Percentiles rank a stretch among this genome's conserved stretches.
Evolutionary conservation across 2,113 vertebrate genomes (phyloP).

Genomic region (Stigmatopora nigra): DNA sequence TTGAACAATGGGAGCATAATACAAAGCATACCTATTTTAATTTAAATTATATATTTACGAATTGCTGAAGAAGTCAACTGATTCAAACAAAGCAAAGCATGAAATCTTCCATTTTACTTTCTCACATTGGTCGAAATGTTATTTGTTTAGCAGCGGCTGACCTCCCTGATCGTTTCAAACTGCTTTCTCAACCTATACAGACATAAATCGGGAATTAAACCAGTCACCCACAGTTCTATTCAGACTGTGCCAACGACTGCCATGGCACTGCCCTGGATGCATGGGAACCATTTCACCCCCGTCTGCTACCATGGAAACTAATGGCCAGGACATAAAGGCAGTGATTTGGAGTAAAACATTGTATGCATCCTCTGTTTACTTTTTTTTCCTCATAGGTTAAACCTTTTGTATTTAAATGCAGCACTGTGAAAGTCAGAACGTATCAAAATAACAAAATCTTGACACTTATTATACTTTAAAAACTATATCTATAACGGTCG

Average conservation of each 20-base stretch:
- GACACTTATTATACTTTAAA: background rate
- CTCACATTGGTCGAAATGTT: background rate
- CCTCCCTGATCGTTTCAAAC: background rate
- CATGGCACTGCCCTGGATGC: conserved; percentile 46
- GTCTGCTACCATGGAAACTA: conserved; percentile 56
- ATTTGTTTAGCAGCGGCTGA: background rate
- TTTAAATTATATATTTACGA: background rate
- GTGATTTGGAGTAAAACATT: conserved; percentile 30
- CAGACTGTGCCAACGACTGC: conserved; percentile 42
- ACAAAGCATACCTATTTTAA: too few relatives aligned
- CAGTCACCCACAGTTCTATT: conserved; percentile 28
- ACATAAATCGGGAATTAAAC: conserved; percentile 23
- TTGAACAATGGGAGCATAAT: background rate
- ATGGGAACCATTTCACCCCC: conserved; percentile 36
- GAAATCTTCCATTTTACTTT: background rate
- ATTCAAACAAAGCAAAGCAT: background rate
- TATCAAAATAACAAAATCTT: background rate
- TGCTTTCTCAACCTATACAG: conserved; percentile 11
- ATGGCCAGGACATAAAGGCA: conserved; percentile 25
- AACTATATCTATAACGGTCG: background rate
- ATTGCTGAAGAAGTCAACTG: background rate
- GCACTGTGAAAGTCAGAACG: background rate
- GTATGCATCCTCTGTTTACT: conserved; percentile 11
- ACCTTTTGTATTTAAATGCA: background rate
- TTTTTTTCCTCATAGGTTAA: background rate